These are phyloP conservation scores for Megaceryle torquata DNA, from an alignment of 2,113 vertebrate genomes.

Conservation along the genomic window DNA sequence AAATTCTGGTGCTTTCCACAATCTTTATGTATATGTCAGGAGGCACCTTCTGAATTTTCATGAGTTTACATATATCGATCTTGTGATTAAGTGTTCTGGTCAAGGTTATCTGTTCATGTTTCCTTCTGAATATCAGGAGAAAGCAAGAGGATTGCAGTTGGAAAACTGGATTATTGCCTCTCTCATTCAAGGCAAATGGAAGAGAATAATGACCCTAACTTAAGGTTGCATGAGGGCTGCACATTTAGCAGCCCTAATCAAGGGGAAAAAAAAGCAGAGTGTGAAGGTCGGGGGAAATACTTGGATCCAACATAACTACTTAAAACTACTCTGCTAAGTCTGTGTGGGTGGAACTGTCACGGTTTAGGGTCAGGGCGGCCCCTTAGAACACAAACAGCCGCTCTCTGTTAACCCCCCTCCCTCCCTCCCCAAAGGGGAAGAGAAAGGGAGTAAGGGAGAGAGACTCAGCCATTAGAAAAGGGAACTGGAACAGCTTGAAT, in stretches of 20 bases:
- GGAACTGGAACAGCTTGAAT: no score
- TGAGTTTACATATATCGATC: background rate
- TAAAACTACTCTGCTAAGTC: background rate
- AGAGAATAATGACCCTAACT: background rate
- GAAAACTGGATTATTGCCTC: background rate
- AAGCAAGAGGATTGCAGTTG: background rate
- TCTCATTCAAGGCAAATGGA: background rate
- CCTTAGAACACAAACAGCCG: no score
- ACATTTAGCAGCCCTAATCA: background rate
- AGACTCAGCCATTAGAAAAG: no score
- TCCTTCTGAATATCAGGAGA: background rate
- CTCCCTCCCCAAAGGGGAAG: no score
- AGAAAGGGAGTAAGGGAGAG: no score
- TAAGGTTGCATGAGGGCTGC: background rate
- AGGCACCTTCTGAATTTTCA: background rate
- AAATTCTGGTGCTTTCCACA: background rate
- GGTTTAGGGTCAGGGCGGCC: no score
- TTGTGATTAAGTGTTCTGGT: background rate
- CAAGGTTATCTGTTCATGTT: background rate
- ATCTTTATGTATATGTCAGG: background rate
- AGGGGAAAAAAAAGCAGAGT: background rate
- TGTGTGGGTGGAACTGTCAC: background rate
- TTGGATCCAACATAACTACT: background rate
- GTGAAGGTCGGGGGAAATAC: background rate
- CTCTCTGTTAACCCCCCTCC: no score